Evolutionary conservation across 2,113 vertebrate species (phyloP), one percentile per base, ranked within the genome.

Genomic region (Pteropus alecto): DNA sequence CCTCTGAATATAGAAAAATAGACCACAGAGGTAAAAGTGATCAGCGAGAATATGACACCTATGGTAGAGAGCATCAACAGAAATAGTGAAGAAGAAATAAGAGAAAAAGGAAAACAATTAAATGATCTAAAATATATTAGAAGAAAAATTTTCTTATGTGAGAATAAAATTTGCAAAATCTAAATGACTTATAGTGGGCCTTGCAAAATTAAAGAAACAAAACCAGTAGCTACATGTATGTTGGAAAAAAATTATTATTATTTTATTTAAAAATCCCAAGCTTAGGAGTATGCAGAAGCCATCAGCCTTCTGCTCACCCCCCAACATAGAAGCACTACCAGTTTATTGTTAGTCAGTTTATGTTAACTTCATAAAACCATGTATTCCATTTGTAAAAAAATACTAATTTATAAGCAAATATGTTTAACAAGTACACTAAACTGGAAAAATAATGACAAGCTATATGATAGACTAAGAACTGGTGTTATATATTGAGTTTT

Each of bases 91-190:
- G 43, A 56, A 76, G 54, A 83, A 4, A 51, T 16, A 35, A 84
- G 33, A 73, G 15, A 21, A 73, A 48, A 91, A 22, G 28, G 8
- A 71, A 65, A 73, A 70, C 8, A 74, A 35, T 58, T 13, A 26
- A 87, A 78, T 46, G 3, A 90, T 35, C 15, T 71, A 71, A 83
- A 3, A 51, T 65, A n/a, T 51, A 35, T 30, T 35, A 77, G 60
- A 95, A 91, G 35, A 77, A 84, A 84, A 60, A 16, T 26, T 41
- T 73, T 54, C 22, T 85, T 30, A 19, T 73, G 14, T 46, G 56
- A 88, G 67, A 19, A 74, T 76, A 89, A 88, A 81, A 88, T 79
- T 85, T 51, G 26, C 24, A 67, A 87, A 83, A 35, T 73, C 14
- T 88, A 58, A 95, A 46, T 73, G 28, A 33, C 15, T 77, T 87